Base-by-base conservation (phyloP, 2,888 invertebrate species). In the Oxycera nigricornis region DNA sequence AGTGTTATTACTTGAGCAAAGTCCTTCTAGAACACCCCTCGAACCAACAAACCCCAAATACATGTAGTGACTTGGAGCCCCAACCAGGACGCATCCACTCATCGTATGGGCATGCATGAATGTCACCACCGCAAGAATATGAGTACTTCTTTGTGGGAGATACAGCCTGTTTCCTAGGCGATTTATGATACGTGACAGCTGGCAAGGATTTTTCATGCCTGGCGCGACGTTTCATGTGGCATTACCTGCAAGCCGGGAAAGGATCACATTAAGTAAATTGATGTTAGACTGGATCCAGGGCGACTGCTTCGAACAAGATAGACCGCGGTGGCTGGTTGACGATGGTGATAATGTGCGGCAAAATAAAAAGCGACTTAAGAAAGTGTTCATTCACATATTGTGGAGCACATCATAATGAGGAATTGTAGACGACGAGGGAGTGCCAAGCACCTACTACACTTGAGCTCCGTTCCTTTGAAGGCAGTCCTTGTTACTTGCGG, bases 141-240 rank as follows among this genome's bases (percentile, higher is more conserved):
- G 28, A 26, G n/a, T n/a, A n/a, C n/a, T n/a, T n/a, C 35, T 41
- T 65, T 65, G 35, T 31, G 14, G 14, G 24, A 65, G 65, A 41
- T 31, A 61, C 41, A 65, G 41, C 41, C 41, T 65, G 30, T 41
- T 65, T 41, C 65, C 30, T 65, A 61, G 30, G 24, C 65, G 39
- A 39, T 65, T 65, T 65, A 65, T 65, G 65, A 24, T 65, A 65
- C 65, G 65, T 65, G 65, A 65, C 65, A 65, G 65, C 65, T 65
- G 39, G 65, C 65, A 41, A 65, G 39, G 65, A 61, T 65, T 65
- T 41, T 65, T 65, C 39, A 65, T 65, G 39, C 65, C n/a, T 65
- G 39, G 41, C 65, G 39, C 22, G 30, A n/a, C n/a, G n/a, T 30
- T 65, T 28, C 65, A 39, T 65, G 14, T 17, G 26, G 39, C 7